A percentile compares a stretch with the other conserved stretches of the same genome.
These are phyloP conservation scores for Campylomormyrus numenius DNA, from an alignment of 2,113 vertebrate genomes.

Conservation along the genomic window DNA sequence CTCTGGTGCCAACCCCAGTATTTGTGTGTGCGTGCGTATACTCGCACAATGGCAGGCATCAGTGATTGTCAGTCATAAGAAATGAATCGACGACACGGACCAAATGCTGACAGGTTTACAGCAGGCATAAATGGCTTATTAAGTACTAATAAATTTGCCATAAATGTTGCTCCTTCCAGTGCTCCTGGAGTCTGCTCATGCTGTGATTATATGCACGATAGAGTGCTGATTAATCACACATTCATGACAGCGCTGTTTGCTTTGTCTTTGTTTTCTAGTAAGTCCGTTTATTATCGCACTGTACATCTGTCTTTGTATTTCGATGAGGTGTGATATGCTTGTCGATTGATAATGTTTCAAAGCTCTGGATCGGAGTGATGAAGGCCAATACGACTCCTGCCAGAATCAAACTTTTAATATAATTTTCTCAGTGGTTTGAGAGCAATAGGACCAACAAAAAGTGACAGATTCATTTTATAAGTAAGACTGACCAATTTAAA, in stretches of 20 bases:
- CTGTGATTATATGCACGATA: not conserved
- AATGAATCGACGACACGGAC: not conserved
- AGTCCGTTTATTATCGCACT: not conserved
- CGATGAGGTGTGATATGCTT: not conserved
- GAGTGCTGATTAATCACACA: not conserved
- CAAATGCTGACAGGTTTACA: not conserved
- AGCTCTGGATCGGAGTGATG: not conserved
- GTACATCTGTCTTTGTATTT: not conserved
- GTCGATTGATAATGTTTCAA: not conserved
- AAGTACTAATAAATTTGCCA: not conserved
- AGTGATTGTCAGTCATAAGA: not conserved
- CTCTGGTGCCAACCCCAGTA: not conserved
- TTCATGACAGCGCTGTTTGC: not conserved
- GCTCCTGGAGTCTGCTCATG: not conserved
- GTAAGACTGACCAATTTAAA: not conserved
- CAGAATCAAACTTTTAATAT: not conserved
- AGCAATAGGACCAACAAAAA: not conserved
- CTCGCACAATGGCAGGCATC: not conserved
- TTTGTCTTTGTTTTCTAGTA: not conserved
- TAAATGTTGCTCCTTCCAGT: not conserved
- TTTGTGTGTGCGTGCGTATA: not conserved
- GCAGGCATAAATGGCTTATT: not conserved
- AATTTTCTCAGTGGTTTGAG: not conserved
- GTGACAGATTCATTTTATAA: not conserved
- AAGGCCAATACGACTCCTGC: not conserved